phyloP scores from a whole-genome alignment of 2,797 vertebrate species.

The Tauraco hartlaubi region DNA sequence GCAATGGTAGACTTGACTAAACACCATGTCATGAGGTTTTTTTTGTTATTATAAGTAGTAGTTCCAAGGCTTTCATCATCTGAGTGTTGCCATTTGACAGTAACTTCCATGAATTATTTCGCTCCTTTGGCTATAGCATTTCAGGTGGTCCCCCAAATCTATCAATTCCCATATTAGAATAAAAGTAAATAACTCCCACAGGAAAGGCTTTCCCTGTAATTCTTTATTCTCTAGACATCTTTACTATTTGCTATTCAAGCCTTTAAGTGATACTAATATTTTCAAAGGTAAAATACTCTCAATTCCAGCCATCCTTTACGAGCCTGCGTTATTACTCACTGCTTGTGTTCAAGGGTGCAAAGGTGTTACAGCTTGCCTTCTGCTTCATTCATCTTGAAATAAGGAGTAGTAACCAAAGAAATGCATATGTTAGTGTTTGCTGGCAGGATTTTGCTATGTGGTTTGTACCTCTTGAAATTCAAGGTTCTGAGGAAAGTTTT shows the following conservation, averaged over 20 bases:
- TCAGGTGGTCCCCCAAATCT: background rate
- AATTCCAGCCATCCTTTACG: background rate
- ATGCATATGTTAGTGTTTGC: background rate
- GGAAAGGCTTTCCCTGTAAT: background rate
- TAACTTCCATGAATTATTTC: background rate
- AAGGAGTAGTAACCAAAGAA: background rate
- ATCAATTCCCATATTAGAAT: background rate
- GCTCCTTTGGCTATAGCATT: background rate
- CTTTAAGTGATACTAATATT: background rate
- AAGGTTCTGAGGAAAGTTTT: background rate
- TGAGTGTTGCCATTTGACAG: background rate
- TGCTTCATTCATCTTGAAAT: background rate
- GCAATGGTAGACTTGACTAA: background rate
- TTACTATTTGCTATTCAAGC: background rate
- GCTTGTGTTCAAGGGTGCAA: background rate
- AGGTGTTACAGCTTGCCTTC: background rate
- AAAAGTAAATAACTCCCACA: background rate
- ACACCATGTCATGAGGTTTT: fast-evolving
- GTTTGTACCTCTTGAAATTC: background rate
- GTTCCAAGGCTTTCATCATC: background rate
- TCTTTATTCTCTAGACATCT: background rate
- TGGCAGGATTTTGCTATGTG: background rate
- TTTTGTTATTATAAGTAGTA: background rate
- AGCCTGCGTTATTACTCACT: background rate
- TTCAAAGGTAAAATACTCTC: background rate